These are phyloP conservation scores for Cotesia typhae DNA, from an alignment of 1,140 invertebrate species.

Conservation along the genomic window DNA sequence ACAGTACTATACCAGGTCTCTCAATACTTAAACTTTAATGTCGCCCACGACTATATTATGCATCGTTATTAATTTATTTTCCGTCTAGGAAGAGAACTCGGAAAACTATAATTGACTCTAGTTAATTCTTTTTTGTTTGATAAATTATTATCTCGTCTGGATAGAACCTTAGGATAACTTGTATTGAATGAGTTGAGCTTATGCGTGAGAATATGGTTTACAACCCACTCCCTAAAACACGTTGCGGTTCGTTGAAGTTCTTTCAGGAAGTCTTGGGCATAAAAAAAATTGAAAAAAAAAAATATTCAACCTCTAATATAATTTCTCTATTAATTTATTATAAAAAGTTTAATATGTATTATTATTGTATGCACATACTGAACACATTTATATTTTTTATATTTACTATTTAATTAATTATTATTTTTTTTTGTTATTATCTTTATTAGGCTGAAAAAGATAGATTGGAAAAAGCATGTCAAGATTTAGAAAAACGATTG, in stretches of 20 bases:
- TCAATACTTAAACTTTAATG: constrained; percentile 37
- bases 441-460: constrained; percentile 69
- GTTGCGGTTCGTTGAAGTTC: constrained; percentile 24
- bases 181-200: background rate
- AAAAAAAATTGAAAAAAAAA: constrained; percentile 9
- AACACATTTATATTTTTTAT: background rate
- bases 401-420: background rate
- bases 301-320: background rate
- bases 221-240: constrained; percentile 17
- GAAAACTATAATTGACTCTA: constrained; percentile 34
- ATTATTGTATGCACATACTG: background rate
- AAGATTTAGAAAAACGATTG: constrained; percentile 64
- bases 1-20: constrained; percentile 45
- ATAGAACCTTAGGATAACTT: background rate
- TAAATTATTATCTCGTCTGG: background rate
- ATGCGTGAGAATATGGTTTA: constrained; percentile 15
- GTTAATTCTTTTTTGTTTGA: background rate
- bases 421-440: constrained; percentile 19
- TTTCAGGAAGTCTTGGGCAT: background rate
- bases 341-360: constrained; percentile 14
- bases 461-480: constrained; percentile 64
- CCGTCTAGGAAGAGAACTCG: constrained; percentile 19
- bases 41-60: constrained; percentile 43
- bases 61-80: constrained; percentile 43
- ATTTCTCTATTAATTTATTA: constrained; percentile 1